Percentiles rank a stretch among this genome's conserved stretches.
Conservation (phyloP, 2,113 vertebrate genomes). For the Pterocles gutturalis region DNA sequence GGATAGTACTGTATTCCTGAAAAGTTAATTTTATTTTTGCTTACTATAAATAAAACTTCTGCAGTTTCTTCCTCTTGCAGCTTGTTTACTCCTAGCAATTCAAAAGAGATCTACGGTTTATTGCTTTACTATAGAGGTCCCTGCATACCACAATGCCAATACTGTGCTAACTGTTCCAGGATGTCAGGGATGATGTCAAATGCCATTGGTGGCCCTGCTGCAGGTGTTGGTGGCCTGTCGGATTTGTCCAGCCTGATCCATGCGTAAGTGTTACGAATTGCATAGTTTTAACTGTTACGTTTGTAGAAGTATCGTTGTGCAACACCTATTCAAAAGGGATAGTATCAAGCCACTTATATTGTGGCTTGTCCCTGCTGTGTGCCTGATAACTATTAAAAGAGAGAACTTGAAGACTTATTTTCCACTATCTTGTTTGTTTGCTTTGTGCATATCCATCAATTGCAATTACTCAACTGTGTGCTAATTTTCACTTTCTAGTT, state of each 20-base stretch:
- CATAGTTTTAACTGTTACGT: background rate
- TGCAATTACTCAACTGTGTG: background rate
- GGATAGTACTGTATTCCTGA: background rate
- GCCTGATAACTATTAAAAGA: background rate
- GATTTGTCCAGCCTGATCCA: constrained; percentile 97
- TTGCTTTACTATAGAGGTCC: background rate
- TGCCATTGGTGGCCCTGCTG: constrained; percentile 91
- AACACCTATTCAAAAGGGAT: background rate
- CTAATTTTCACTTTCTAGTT: background rate
- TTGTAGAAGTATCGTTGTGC: background rate
- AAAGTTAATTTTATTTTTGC: background rate
- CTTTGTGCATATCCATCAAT: background rate
- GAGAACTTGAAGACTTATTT: background rate
- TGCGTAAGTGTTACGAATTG: constrained; percentile 84
- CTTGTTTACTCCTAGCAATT: background rate
- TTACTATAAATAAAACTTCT: background rate
- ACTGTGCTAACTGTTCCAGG: constrained; percentile 72
- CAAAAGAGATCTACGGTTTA: background rate
- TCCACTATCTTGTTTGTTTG: background rate
- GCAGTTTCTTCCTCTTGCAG: background rate
- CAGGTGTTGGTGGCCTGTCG: constrained; percentile 92
- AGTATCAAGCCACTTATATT: background rate
- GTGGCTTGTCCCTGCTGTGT: background rate
- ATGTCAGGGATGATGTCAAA: constrained; percentile 99
- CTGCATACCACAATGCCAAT: background rate